Evolutionary conservation across 2,888 invertebrate genomes (phyloP), one percentile per base, ranked within the genome.

Genomic region (Sialis fuliginosa): DNA sequence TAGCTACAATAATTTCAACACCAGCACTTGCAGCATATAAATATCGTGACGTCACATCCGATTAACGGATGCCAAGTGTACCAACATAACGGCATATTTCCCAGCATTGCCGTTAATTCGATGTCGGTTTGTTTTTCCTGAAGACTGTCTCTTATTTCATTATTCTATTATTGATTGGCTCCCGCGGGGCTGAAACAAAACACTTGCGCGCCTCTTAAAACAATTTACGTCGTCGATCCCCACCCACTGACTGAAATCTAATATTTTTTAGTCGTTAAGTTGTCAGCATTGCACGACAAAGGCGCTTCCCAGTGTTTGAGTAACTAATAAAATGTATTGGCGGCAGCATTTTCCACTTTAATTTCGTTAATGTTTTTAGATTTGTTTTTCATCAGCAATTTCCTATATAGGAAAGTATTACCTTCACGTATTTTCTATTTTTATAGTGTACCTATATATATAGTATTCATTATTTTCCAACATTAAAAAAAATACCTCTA

Each of bases 181-280:
- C 52, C 57, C 57, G 55, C 57, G 54, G 55, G 57, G 53, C 32
- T 42, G 42, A 42, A 58, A 57, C 58, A 58, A 57, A 57, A 58
- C 58, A 46, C 42, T 48, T 39, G 10, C 37, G 37, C 37, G 37
- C 37, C 37, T 12, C 10, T 37, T 37, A 61, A 62, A 63, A 62
- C 62, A 63, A 63, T 63, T 63, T 62, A 62, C 60, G 60, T 60
- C 58, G 62, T 59, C 61, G 60, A 61, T 62, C 22, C 22, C 22
- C 22, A 22, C 22, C 22, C 22, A 22, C 22, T 30, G 6, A 10
- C 22, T 9, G 42, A 42, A 31, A 31, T 42, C 42, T 42, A 22
- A 31, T 42, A 31, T 42, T 42, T 41, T 42, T 42, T 42, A 31
- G 42, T 42, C 31, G 10, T 42, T 42, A 30, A 31, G 42, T 42